Conservation (phyloP, 2,113 vertebrate genomes). For the Ptyas mucosa region DNA sequence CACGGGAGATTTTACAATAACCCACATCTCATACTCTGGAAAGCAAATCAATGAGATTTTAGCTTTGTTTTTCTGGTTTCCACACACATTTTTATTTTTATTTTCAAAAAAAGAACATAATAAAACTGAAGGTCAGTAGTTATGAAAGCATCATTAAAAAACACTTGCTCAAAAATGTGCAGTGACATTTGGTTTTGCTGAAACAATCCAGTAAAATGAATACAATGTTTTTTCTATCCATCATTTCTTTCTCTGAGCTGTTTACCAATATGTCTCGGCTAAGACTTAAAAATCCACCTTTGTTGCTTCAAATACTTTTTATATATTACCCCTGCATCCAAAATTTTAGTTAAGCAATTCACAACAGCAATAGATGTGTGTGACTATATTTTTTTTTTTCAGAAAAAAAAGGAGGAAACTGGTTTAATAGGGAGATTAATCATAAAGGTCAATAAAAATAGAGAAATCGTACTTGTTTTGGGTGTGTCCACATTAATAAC, state of each 20-base stretch:
- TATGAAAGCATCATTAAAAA: slow-evolving; percentile 22
- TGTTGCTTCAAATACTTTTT: background rate
- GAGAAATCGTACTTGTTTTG: background rate
- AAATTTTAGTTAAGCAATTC: background rate
- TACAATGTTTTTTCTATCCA: background rate
- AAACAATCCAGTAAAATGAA: background rate
- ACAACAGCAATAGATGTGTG: background rate
- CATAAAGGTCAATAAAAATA: background rate
- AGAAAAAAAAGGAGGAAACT: background rate
- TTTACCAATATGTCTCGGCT: slow-evolving; percentile 1
- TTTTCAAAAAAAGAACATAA: background rate
- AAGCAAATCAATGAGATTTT: slow-evolving; percentile 17
- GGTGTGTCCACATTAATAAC: background rate
- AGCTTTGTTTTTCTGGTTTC: background rate
- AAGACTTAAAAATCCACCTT: background rate
- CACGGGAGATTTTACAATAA: background rate
- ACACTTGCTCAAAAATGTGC: slow-evolving; percentile 15
- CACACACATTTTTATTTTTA: background rate
- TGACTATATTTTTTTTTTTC: background rate
- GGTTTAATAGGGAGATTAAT: background rate
- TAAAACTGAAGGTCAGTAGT: slow-evolving; percentile 21
- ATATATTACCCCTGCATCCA: background rate
- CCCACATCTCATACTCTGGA: slow-evolving; percentile 8
- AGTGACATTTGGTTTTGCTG: background rate
- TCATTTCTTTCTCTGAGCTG: background rate